Conservation (phyloP, 2,797 vertebrate genomes). For the Pseudomugil tenellus region DNA sequence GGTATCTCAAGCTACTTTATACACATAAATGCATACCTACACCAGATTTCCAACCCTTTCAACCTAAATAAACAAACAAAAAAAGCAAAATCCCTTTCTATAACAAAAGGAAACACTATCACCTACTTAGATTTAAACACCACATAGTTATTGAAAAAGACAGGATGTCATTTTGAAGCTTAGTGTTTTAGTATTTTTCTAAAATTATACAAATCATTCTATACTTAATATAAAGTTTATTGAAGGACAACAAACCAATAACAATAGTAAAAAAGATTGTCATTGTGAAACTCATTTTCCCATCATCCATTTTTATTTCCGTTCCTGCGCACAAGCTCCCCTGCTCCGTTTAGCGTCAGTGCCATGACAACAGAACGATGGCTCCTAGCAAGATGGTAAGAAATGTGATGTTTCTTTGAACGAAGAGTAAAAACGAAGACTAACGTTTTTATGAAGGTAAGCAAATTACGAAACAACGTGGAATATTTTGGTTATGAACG, state of each 20-base stretch:
- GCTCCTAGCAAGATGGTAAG: slow-evolving; percentile 49
- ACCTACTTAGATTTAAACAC: no score
- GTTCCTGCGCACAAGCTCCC: slow-evolving; percentile 59
- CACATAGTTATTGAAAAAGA: no score
- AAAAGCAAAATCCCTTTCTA: no score
- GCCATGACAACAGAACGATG: slow-evolving; percentile 85
- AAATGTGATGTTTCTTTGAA: slow-evolving; percentile 66
- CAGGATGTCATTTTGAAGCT: no score
- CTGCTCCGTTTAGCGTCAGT: slow-evolving; percentile 70
- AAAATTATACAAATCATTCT: neutral
- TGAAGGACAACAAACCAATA: neutral
- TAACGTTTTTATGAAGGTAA: slow-evolving; percentile 41
- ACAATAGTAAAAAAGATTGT: no score
- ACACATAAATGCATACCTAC: no score
- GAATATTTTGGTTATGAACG: neutral
- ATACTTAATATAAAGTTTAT: neutral
- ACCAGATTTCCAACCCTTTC: no score
- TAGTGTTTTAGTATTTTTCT: no score
- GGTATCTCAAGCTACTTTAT: no score
- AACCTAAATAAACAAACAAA: no score
- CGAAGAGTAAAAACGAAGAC: slow-evolving; percentile 14
- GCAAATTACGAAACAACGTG: neutral
- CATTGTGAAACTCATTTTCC: slow-evolving; percentile 54
- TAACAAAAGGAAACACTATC: no score
- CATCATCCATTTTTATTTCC: slow-evolving; percentile 31